phyloP scores from a whole-genome alignment of 2,888 invertebrate species.

The Trichopoda pennipes region DNA sequence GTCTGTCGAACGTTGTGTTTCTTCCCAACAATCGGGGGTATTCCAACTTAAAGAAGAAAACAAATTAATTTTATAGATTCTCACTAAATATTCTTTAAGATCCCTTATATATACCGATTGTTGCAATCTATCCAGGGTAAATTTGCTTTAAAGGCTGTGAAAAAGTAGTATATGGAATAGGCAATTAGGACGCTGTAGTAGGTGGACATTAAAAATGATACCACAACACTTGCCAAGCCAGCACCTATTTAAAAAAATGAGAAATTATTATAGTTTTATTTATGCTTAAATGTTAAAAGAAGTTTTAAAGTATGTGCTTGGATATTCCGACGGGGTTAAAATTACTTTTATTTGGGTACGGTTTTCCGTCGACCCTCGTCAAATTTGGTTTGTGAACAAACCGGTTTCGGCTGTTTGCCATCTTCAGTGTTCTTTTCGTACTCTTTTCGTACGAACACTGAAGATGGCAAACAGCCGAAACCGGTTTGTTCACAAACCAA shows the following conservation, averaged over 20 bases:
- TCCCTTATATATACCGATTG: slow-evolving; percentile 83
- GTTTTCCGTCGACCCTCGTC: too few species aligned
- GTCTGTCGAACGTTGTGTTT: slow-evolving; percentile 83
- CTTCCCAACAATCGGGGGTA: slow-evolving; percentile 90
- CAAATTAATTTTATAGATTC: not conserved
- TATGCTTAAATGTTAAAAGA: not conserved
- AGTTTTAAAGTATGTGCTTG: too few species aligned
- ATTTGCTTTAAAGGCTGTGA: slow-evolving; percentile 92
- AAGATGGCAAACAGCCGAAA: too few species aligned
- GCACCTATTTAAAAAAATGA: slow-evolving; percentile 86
- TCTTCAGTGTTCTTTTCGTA: too few species aligned
- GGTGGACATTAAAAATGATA: slow-evolving; percentile 96
- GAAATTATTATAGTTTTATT: not conserved
- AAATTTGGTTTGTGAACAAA: too few species aligned
- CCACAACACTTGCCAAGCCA: slow-evolving; percentile 95
- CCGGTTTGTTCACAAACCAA: too few species aligned
- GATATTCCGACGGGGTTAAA: too few species aligned
- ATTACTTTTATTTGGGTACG: too few species aligned
- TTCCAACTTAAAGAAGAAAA: slow-evolving; percentile 83
- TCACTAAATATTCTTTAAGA: not conserved
- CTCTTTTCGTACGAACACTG: too few species aligned
- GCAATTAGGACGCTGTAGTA: slow-evolving; percentile 98
- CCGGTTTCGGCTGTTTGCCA: too few species aligned
- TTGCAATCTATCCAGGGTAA: slow-evolving; percentile 95
- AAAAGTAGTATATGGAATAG: slow-evolving; percentile 96